Percentiles rank a stretch among this genome's conserved stretches.
These are phyloP conservation scores for Steatornis caripensis DNA, from an alignment of 2,113 vertebrate genomes.

Conservation along the genomic window DNA sequence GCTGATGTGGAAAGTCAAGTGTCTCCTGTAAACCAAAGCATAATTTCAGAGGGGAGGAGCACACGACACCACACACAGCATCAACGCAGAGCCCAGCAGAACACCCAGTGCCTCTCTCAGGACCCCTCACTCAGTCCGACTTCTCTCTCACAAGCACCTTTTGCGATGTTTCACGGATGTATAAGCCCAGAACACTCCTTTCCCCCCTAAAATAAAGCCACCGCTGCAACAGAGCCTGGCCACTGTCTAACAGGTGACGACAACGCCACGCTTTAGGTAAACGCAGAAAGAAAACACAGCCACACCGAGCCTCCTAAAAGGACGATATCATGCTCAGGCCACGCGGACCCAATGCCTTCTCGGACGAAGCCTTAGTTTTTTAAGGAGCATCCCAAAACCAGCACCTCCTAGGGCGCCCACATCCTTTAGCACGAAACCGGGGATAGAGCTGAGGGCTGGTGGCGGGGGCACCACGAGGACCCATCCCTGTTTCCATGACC, in stretches of 20 bases:
- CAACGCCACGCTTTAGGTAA: not conserved
- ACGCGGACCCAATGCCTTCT: not conserved
- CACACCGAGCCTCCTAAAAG: not conserved
- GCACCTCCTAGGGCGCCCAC: not conserved
- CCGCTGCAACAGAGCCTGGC: not conserved
- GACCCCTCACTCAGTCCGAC: not conserved
- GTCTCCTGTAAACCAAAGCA: not conserved
- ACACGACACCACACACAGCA: not conserved
- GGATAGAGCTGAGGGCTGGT: not conserved
- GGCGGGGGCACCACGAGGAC: not conserved
- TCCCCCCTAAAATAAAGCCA: not conserved
- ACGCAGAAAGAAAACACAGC: not conserved
- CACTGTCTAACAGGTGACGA: not conserved
- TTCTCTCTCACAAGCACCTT: not conserved
- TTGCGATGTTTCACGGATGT: not conserved
- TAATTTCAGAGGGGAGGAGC: not conserved
- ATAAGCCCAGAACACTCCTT: not conserved
- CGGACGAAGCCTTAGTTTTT: not conserved
- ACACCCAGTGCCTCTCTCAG: not conserved
- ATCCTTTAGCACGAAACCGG: not conserved
- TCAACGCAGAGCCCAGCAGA: not conserved
- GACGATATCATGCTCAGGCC: not conserved
- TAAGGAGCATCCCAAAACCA: not conserved
- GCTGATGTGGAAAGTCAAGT: not conserved
- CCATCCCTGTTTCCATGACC: not conserved